These are phyloP conservation scores for Neoaliturus tenellus DNA, from an alignment of 2,888 invertebrate species.

Conservation along the genomic window DNA sequence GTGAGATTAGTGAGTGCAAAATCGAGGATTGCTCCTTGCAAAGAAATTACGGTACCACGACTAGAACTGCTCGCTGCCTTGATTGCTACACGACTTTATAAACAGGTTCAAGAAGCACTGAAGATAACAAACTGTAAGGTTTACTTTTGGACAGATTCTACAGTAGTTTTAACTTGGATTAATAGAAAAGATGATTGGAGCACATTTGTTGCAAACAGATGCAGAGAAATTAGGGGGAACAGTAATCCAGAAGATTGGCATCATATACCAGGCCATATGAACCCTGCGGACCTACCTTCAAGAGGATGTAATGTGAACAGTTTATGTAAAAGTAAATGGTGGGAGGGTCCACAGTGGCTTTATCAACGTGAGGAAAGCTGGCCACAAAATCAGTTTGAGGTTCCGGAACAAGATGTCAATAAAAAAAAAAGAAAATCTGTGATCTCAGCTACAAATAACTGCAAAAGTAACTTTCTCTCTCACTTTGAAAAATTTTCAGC, in stretches of 20 bases:
- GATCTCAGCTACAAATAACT: too few relatives aligned
- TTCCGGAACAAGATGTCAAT: too few relatives aligned
- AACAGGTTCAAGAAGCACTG: background rate
- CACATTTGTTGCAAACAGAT: slow-evolving; percentile 46
- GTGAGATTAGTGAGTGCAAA: background rate
- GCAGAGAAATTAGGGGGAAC: slow-evolving; percentile 18
- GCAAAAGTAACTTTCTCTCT: too few relatives aligned
- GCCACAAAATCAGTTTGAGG: too few relatives aligned
- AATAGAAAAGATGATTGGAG: slow-evolving; percentile 47
- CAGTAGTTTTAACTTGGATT: slow-evolving; percentile 41
- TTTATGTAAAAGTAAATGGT: background rate
- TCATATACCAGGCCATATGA: slow-evolving; percentile 29
- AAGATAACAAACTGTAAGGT: background rate
- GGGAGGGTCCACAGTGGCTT: slow-evolving; percentile 37
- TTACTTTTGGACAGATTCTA: slow-evolving; percentile 54
- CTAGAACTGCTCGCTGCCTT: background rate
- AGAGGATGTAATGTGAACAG: slow-evolving; percentile 34
- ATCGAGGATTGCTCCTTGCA: background rate
- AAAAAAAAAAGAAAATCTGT: too few relatives aligned
- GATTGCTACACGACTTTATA: background rate
- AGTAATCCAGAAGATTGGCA: slow-evolving; percentile 23
- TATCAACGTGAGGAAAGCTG: slow-evolving; percentile 53
- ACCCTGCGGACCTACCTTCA: slow-evolving; percentile 47
- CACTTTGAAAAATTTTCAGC: too few relatives aligned
- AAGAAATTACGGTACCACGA: background rate